These are phyloP conservation scores for Muschampia plurimacula DNA, from an alignment of 2,888 invertebrate species.

Conservation along the genomic window DNA sequence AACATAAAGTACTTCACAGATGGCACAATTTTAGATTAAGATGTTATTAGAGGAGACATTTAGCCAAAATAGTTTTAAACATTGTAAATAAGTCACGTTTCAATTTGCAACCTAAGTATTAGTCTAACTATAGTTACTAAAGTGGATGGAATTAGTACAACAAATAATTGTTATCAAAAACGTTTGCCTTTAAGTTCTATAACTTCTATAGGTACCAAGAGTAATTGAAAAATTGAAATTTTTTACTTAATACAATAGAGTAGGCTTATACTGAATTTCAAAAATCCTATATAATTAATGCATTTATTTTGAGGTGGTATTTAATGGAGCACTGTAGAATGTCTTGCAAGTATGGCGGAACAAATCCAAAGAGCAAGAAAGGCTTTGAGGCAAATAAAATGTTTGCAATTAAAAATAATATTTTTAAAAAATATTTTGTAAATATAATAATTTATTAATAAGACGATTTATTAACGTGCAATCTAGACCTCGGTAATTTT, in stretches of 20 bases:
- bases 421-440: constrained; percentile 82
- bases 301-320: constrained; percentile 32
- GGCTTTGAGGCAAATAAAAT: constrained; percentile 61
- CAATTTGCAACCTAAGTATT: constrained; percentile 64
- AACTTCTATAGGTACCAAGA: constrained; percentile 14
- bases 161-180: constrained; percentile 40
- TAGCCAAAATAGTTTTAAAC: constrained; percentile 83
- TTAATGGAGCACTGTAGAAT: constrained; percentile 30
- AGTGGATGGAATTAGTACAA: constrained; percentile 75
- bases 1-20: constrained; percentile 55
- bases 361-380: constrained; percentile 37
- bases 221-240: constrained; percentile 4
- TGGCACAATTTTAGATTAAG: constrained; percentile 81
- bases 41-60: constrained; percentile 79
- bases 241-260: constrained; percentile 38
- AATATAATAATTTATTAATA: constrained; percentile 69
- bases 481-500: constrained; percentile 75
- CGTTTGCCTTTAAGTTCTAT: constrained; percentile 26
- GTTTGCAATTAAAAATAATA: constrained; percentile 76
- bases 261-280: constrained; percentile 36
- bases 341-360: constrained; percentile 20
- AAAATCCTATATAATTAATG: constrained; percentile 24
- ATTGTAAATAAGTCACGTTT: constrained; percentile 80
- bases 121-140: constrained; percentile 69
- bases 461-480: constrained; percentile 72